phyloP scores from a whole-genome alignment of 2,797 vertebrate species.

The Syndactyla subalaris region DNA sequence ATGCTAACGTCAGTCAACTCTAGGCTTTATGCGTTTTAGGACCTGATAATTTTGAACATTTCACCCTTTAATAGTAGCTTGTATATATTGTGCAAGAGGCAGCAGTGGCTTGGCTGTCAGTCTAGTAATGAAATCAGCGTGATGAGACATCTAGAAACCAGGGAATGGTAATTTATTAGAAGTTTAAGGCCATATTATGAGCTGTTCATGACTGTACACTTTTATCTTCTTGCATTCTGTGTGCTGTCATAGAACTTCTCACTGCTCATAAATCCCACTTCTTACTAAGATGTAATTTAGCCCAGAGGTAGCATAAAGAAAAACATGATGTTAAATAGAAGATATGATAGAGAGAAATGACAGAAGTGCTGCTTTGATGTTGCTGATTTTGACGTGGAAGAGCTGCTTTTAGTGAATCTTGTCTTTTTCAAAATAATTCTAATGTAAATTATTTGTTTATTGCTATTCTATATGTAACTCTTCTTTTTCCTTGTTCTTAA shows the following conservation, averaged over 20 bases:
- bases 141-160: background rate
- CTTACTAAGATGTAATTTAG: background rate
- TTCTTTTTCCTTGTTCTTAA: constrained; percentile 42
- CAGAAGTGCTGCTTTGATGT: background rate
- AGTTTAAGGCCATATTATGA: background rate
- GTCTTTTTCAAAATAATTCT: background rate
- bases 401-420: background rate
- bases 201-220: background rate
- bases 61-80: background rate
- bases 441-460: background rate
- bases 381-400: background rate
- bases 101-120: background rate
- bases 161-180: background rate
- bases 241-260: background rate
- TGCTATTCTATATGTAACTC: constrained; percentile 7
- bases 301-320: background rate
- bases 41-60: background rate
- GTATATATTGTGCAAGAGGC: background rate
- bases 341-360: background rate
- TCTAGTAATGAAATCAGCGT: background rate
- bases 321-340: background rate
- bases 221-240: background rate
- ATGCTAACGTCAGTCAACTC: background rate
- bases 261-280: background rate
- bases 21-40: background rate